A percentile compares a stretch with the other conserved stretches of the same genome.
Conservation (phyloP, 2,113 vertebrate species). For the Mobula hypostoma region DNA sequence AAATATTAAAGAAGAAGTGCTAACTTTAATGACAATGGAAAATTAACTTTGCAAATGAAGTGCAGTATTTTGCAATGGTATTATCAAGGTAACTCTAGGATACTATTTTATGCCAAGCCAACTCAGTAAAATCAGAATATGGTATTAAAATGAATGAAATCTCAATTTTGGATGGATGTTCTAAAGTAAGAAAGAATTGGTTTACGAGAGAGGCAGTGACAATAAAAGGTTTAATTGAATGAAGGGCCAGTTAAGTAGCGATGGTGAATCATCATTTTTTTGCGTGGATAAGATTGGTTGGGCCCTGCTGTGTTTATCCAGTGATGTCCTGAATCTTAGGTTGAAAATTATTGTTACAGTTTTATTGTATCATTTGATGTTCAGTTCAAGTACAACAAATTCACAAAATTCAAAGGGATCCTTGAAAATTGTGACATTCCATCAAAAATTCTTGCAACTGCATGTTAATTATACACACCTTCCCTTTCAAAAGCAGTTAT, state of each 20-base stretch:
- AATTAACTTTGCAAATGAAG: background rate
- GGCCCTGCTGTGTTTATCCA: background rate
- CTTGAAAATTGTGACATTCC: background rate
- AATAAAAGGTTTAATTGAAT: background rate
- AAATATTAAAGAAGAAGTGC: background rate
- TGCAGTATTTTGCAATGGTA: background rate
- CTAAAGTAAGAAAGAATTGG: background rate
- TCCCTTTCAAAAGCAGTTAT: constrained; percentile 2
- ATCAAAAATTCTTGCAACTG: background rate
- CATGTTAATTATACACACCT: background rate
- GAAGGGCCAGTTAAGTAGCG: background rate
- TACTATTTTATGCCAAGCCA: background rate
- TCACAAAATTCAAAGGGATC: background rate
- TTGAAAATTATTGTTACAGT: background rate
- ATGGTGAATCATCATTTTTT: background rate
- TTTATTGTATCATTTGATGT: background rate
- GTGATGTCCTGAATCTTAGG: background rate
- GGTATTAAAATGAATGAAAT: background rate
- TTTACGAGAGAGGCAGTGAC: background rate
- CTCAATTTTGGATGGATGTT: background rate
- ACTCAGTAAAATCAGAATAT: background rate
- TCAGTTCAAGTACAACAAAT: constrained; percentile 46
- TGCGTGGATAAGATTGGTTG: background rate
- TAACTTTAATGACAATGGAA: background rate
- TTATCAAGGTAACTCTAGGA: background rate